Base-by-base conservation (phyloP, 2,113 vertebrate genomes). In the Perca fluviatilis region DNA sequence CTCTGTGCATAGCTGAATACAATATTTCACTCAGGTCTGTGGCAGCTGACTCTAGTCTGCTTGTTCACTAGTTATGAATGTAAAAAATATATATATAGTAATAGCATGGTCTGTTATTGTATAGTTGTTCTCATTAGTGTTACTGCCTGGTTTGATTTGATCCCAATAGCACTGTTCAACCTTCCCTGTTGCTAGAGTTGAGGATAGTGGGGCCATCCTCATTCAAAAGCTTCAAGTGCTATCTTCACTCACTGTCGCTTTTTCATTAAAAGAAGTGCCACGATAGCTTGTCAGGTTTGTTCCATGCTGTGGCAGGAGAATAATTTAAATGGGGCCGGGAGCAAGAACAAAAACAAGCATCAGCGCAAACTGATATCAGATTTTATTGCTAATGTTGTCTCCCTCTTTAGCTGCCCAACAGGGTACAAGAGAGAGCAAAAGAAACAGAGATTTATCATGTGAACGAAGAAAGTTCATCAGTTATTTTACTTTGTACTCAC, bases 201-300 rank as follows among this genome's bases (percentile, higher is more conserved):
- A 62, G 50, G 40, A 69, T 53, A 60, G 72, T 46, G 33, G 18
- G 13, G n/a, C 61, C 16, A 49, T 63, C 21, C 23, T 43, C 3
- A 16, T 61, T 50, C 14, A 25, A 43, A 40, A 21, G 75, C 77
- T 60, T 33, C 4, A 53, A 49, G 63, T n/a, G 56, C 43, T 54
- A 46, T 43, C 36, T 63, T 66, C 9, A 5, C 16, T 68, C 27
- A 19, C 51, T 64, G 69, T 43, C 25, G 6, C 14, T 49, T 69
- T 75, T 72, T 71, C 67, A 76, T 83, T 74, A 54, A 56, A 75
- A 33, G 15, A 77, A 68, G 74, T 75, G 63, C 30, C 47, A 7
- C 16, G 14, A 27, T 36, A 15, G 63, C 25, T 57, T 53, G 23
- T 79, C 64, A 80, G 61, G 80, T 53, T 74, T 58, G 47, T 54